Conservation (phyloP, 2,113 vertebrate species). For the Grammomys dolichurus region DNA sequence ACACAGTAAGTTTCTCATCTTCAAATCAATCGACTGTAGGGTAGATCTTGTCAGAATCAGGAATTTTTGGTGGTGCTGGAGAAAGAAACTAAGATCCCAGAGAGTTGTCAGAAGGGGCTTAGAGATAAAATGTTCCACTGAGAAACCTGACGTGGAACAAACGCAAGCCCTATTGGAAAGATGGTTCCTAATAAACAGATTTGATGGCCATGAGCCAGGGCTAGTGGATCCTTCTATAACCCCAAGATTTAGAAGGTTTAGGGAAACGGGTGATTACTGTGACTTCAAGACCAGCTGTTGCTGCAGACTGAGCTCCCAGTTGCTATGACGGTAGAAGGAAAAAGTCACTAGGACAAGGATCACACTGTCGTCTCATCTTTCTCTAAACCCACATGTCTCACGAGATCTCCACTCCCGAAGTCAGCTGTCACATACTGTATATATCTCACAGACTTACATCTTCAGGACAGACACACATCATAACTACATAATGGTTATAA, state of each 20-base stretch:
- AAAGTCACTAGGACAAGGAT: neutral
- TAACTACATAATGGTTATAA: neutral
- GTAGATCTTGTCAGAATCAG: neutral
- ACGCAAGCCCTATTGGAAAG: neutral
- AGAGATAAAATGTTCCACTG: constrained; percentile 1
- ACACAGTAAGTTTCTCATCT: neutral
- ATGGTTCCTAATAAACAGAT: neutral
- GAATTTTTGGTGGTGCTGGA: neutral
- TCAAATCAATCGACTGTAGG: neutral
- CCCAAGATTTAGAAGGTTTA: neutral
- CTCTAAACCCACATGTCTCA: neutral
- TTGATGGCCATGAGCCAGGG: neutral
- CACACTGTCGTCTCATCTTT: neutral
- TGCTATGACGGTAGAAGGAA: no score
- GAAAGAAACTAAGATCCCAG: neutral
- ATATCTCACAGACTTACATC: neutral
- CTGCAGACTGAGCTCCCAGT: neutral
- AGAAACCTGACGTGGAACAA: neutral
- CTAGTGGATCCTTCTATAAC: neutral
- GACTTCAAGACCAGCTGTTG: neutral
- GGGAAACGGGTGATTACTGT: no score
- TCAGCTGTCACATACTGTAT: neutral
- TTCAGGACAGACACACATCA: neutral
- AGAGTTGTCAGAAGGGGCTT: neutral
- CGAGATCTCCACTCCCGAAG: neutral